Percentiles rank a stretch among this genome's conserved stretches.
These are phyloP conservation scores for Lamellibrachia luymesi DNA, from an alignment of 1,140 invertebrate genomes.

Conservation along the genomic window DNA sequence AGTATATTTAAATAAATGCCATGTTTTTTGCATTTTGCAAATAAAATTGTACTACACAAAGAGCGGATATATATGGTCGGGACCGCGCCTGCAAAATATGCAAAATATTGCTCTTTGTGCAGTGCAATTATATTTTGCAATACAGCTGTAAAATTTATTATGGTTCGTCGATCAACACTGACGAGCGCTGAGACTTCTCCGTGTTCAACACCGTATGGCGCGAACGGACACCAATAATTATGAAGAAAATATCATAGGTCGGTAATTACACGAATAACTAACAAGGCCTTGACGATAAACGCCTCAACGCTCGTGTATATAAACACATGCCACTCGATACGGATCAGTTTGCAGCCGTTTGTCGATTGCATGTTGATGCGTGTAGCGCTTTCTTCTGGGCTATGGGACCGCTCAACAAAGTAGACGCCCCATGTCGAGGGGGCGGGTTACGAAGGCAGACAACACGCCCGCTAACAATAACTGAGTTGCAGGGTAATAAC, in stretches of 20 bases:
- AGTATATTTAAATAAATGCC: no score
- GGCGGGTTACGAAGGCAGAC: background rate
- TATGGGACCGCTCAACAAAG: background rate
- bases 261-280: background rate
- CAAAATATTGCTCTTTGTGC: background rate
- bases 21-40: no score
- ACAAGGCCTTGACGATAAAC: background rate
- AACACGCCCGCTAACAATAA: background rate
- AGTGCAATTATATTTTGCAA: background rate
- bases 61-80: no score
- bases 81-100: no score
- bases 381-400: background rate
- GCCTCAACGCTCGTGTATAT: background rate
- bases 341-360: background rate
- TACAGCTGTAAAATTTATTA: background rate
- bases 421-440: background rate
- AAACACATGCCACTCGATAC: background rate
- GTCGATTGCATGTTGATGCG: background rate
- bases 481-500: background rate
- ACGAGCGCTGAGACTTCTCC: background rate
- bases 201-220: background rate
- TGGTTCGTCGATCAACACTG: background rate
- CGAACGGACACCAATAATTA: background rate
- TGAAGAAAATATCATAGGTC: background rate
- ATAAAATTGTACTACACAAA: no score